phyloP scores from a whole-genome alignment of 2,888 invertebrate species.

The Argyra leucocephala region DNA sequence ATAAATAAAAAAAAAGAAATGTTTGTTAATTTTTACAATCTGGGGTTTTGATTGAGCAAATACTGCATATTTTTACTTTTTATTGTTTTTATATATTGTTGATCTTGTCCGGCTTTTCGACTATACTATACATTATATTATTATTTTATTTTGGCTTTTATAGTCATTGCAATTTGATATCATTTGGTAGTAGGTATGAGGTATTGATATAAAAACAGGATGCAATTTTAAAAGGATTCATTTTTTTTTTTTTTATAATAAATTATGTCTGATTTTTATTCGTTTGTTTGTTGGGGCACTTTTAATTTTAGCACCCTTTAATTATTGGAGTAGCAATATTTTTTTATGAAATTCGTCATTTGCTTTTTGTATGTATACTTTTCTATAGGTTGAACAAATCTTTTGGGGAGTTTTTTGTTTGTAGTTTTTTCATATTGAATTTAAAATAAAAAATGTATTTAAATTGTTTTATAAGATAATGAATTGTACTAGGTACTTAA shows the following conservation, averaged over 20 bases:
- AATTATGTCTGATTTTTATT: neutral
- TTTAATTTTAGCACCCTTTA: constrained; percentile 3
- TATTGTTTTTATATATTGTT: neutral
- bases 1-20: neutral
- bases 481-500: no score
- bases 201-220: neutral
- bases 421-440: no score
- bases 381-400: no score
- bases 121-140: no score
- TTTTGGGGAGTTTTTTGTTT: no score
- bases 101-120: neutral
- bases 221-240: neutral
- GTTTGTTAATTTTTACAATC: neutral
- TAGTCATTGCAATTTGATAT: no score
- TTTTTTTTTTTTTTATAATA: neutral
- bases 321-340: neutral
- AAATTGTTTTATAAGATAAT: no score
- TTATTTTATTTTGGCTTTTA: neutral
- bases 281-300: neutral
- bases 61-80: neutral
- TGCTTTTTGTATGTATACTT: no score
- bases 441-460: no score
- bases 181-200: no score
- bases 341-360: neutral
- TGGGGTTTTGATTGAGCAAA: constrained; percentile 4